Percentiles rank a stretch among this genome's conserved stretches.
Conservation (phyloP, 2,888 invertebrate species). For the Agrotis segetum region DNA sequence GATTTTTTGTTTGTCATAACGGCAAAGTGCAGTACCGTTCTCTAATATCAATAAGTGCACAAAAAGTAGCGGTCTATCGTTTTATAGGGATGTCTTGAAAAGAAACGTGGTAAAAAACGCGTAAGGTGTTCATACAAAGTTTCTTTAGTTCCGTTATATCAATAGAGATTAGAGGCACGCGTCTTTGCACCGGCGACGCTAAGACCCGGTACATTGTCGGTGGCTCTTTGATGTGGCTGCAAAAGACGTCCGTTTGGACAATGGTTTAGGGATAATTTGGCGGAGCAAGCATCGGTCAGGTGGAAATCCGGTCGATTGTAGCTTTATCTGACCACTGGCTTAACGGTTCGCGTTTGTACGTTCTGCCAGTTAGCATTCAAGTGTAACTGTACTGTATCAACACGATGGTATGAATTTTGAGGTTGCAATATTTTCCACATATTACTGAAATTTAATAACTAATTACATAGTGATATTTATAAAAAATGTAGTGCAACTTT, state of each 20-base stretch:
- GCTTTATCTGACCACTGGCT: constrained; percentile 74
- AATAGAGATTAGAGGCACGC: constrained; percentile 90
- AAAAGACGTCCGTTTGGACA: constrained; percentile 83
- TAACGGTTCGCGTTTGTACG: constrained; percentile 62
- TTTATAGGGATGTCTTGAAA: constrained; percentile 84
- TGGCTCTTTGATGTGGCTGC: constrained; percentile 86
- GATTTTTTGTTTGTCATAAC: constrained; percentile 83
- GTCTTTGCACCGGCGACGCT: constrained; percentile 78
- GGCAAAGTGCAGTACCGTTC: constrained; percentile 83
- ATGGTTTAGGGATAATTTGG: constrained; percentile 79
- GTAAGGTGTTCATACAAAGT: constrained; percentile 87
- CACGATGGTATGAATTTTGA: background rate
- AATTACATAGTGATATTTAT: background rate
- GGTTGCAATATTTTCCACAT: background rate
- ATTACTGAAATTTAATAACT: too few relatives aligned
- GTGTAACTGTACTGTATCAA: constrained; percentile 30
- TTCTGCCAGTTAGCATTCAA: constrained; percentile 22
- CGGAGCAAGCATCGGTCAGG: constrained; percentile 75
- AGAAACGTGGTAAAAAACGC: constrained; percentile 78
- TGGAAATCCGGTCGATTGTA: constrained; percentile 81
- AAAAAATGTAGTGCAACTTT: background rate
- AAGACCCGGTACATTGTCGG: constrained; percentile 83
- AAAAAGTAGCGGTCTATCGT: constrained; percentile 85
- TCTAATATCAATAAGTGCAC: constrained; percentile 80
- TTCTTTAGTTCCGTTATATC: constrained; percentile 87